These are phyloP conservation scores for Dendroctonus ponderosae DNA, from an alignment of 1,140 invertebrate species.

Conservation along the genomic window DNA sequence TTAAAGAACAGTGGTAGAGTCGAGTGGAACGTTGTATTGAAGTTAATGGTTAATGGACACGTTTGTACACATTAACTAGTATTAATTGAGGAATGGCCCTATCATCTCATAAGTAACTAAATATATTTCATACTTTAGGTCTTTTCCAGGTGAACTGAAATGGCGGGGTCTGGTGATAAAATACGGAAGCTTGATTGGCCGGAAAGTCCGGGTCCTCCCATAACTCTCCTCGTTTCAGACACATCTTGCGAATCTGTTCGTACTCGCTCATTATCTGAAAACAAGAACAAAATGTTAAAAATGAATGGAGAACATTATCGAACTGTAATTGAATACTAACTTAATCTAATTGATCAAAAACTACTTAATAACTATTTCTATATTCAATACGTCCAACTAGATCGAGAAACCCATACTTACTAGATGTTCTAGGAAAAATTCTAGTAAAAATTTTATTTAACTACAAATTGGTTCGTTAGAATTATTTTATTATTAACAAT, in stretches of 20 bases:
- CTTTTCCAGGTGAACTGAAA: conserved; percentile 90
- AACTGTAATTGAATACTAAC: too few species aligned
- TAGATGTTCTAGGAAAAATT: too few species aligned
- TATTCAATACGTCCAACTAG: too few species aligned
- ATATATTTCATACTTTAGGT: conserved; percentile 65
- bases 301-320: too few species aligned
- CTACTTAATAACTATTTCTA: too few species aligned
- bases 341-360: too few species aligned
- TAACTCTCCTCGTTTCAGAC: conserved; percentile 75
- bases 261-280: conserved; percentile 65
- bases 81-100: background rate
- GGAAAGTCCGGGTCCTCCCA: conserved; percentile 93
- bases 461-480: too few species aligned
- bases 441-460: too few species aligned
- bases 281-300: background rate
- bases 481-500: too few species aligned
- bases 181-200: conserved; percentile 82
- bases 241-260: conserved; percentile 77
- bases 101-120: background rate
- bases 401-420: too few species aligned
- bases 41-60: background rate
- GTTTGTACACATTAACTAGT: too few species aligned
- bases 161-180: conserved; percentile 90
- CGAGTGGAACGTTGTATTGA: background rate
- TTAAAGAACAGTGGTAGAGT: too few species aligned